These are phyloP conservation scores for Spilosoma lubricipeda DNA, from an alignment of 2,888 invertebrate species.

Conservation along the genomic window DNA sequence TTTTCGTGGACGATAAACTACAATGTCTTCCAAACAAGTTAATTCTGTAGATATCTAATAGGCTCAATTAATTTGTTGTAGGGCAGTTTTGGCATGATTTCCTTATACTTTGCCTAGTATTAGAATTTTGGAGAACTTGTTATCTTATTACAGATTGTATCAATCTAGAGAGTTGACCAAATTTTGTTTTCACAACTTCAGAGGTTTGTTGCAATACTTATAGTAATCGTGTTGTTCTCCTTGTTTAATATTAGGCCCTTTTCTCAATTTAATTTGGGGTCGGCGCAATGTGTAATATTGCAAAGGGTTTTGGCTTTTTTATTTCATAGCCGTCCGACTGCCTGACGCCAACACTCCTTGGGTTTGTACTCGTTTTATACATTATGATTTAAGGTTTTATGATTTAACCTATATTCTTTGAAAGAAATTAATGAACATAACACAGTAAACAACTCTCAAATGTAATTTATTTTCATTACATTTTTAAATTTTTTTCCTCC, in stretches of 20 bases:
- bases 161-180: background rate
- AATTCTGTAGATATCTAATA: background rate
- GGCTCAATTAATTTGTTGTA: background rate
- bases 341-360: background rate
- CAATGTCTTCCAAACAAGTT: background rate
- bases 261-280: background rate
- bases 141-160: background rate
- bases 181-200: background rate
- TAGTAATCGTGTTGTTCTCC: background rate
- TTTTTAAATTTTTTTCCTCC: slow-evolving; percentile 37
- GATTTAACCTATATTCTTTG: background rate
- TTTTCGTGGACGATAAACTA: background rate
- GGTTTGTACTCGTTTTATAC: background rate
- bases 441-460: slow-evolving; percentile 21
- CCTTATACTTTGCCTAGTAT: background rate
- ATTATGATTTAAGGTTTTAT: background rate
- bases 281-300: background rate
- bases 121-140: background rate
- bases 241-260: background rate
- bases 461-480: slow-evolving; percentile 41
- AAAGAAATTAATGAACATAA: slow-evolving; percentile 10
- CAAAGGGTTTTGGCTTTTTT: background rate
- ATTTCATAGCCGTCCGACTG: background rate
- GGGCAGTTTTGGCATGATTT: background rate
- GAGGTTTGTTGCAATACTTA: background rate